Base-by-base conservation (phyloP, 1,140 invertebrate genomes). In the Melipona quadrifasciata region DNA sequence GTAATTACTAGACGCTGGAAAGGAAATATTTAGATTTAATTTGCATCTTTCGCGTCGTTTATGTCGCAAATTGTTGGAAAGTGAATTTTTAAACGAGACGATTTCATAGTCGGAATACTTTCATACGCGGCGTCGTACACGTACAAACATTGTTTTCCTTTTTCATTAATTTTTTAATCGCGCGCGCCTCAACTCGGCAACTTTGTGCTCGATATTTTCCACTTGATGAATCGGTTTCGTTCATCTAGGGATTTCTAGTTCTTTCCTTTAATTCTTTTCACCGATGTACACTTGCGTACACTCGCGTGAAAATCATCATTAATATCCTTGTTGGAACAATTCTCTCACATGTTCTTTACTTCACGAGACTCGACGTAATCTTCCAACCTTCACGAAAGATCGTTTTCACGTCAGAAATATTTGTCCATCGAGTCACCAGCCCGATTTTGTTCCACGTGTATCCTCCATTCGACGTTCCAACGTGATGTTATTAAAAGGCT, bases 1-100 rank as follows among this genome's bases (percentile, higher is more conserved):
- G n/a, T 39, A 65, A 82, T 82, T 76, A 76, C 55, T 24, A 24
- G 5, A 47, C 71, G 27, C 24, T 34, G 31, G 39, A n/a, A 65
- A 58, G 72, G 47, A 82, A 67, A 82, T 65, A 67, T 67, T 75
- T 82, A 55, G 61, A 76, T 82, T 67, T 55, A n/a, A 55, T 76
- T 82, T 55, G 21, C 31, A 21, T 53, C 27, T 21, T 61, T 58
- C n/a, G n/a, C 12, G 39, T 16, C 27, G 53, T 24, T 24, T 8
- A 27, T 31, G 24, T 4, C 24, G 58, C 58, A 21, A 80, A 79
- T 34, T n/a, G n/a, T 8, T 19, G 24, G 76, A 53, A 67, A 78
- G n/a, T 21, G 61, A 67, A 0, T 67, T 6, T 31, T 14, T 34
- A 34, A 75, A 34, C 17, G 27, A 31, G 8, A 24, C 10, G 14